These are phyloP conservation scores for Drosophila parvula DNA, from an alignment of 1,140 invertebrate genomes.

Conservation along the genomic window DNA sequence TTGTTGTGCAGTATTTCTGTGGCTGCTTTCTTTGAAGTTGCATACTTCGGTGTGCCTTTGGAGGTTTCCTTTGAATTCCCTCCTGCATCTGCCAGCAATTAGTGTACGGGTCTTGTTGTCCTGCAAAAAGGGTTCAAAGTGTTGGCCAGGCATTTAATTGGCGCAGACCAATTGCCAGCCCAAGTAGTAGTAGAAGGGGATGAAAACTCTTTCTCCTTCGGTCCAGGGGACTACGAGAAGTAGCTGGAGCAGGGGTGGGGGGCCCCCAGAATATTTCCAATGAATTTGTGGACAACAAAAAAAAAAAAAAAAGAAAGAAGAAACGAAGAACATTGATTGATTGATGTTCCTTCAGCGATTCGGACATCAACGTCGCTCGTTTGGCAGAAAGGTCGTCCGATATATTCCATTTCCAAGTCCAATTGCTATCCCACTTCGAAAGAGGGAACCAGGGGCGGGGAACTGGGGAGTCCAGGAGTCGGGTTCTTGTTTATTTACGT, in stretches of 20 bases:
- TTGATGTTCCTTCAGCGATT: constrained; percentile 68
- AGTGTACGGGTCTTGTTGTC: constrained; percentile 65
- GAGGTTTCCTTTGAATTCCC: constrained; percentile 75
- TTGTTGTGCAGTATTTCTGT: constrained; percentile 43
- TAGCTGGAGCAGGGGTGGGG: not conserved
- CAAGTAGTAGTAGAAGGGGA: constrained; percentile 1
- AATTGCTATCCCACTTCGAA: constrained; percentile 24
- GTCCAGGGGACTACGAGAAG: not conserved
- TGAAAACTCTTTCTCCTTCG: constrained; percentile 4
- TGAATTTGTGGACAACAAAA: constrained; percentile 60
- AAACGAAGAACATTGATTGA: constrained; percentile 66
- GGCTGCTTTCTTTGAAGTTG: constrained; percentile 81
- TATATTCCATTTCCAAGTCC: constrained; percentile 38
- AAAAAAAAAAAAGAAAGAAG: not conserved
- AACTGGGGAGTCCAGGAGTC: constrained; percentile 10
- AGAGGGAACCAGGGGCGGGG: not conserved
- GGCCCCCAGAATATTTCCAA: constrained; percentile 60
- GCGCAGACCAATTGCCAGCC: constrained; percentile 73
- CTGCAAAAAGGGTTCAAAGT: constrained; percentile 70
- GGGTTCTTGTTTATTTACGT: constrained; percentile 54
- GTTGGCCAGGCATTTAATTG: constrained; percentile 80
- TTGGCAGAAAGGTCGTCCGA: constrained; percentile 66
- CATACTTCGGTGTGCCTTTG: constrained; percentile 79
- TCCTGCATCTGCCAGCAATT: constrained; percentile 77
- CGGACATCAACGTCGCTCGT: constrained; percentile 55